Evolutionary conservation across 2,797 vertebrate species (phyloP).

Genomic region (Sebastes reedi): DNA sequence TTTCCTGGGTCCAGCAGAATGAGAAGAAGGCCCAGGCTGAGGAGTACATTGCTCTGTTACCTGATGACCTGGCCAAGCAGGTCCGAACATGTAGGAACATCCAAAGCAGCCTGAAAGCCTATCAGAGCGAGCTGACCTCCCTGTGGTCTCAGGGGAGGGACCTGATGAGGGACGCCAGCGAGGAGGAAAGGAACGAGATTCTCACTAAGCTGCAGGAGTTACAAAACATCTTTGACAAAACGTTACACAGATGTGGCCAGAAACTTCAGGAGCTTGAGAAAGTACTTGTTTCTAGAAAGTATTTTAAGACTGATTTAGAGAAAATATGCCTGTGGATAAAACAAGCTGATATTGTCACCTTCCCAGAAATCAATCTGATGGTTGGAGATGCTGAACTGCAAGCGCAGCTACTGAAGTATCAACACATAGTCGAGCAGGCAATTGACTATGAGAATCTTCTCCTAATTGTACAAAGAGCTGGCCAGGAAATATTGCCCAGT

Average conservation of each 20-base stretch:
- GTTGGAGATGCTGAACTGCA: conserved; percentile 86
- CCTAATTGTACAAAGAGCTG: conserved; percentile 89
- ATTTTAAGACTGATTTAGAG: conserved; percentile 96
- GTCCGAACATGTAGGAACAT: conserved; percentile 89
- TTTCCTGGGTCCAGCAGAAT: conserved; percentile 93
- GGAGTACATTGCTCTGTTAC: conserved; percentile 90
- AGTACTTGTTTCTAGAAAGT: conserved; percentile 90
- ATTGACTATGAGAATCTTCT: conserved; percentile 95
- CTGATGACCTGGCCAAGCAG: conserved; percentile 93
- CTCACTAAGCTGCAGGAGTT: conserved; percentile 92
- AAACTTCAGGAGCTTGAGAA: conserved; percentile 94
- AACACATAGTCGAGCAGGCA: conserved; percentile 91
- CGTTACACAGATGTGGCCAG: conserved; percentile 90
- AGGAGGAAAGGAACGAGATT: conserved; percentile 91
- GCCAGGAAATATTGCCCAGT: conserved; percentile 91
- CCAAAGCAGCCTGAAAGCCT: conserved; percentile 91
- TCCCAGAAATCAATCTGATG: conserved; percentile 95
- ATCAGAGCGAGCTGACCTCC: conserved; percentile 90
- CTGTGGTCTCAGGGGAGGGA: conserved; percentile 94
- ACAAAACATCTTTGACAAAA: conserved; percentile 89
- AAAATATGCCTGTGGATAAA: conserved; percentile 96
- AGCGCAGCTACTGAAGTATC: conserved; percentile 88
- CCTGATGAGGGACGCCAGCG: conserved; percentile 91
- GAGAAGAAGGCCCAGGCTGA: conserved; percentile 90
- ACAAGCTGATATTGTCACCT: conserved; percentile 93